Evolutionary conservation across 2,113 vertebrate species (phyloP).

Genomic region (Menura novaehollandiae): DNA sequence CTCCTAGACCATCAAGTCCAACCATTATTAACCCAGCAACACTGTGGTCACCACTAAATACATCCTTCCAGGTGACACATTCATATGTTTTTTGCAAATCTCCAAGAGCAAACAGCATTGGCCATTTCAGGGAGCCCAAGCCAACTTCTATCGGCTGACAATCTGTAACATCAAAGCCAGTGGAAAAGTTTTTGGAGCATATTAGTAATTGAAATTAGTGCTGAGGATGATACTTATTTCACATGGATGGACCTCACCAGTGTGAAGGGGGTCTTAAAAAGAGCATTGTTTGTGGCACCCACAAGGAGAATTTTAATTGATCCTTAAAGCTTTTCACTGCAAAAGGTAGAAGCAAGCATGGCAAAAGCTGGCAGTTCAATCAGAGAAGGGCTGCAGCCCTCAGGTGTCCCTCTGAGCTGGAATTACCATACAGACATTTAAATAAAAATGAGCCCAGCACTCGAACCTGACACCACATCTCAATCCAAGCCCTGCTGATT

Average conservation of each 20-base stretch:
- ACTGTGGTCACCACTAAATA: neutral
- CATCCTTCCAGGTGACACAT: neutral
- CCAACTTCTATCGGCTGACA: neutral
- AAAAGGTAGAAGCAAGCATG: neutral
- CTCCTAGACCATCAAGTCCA: neutral
- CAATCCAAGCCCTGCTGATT: conserved; percentile 17
- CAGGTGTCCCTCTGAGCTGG: neutral
- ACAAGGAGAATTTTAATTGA: neutral
- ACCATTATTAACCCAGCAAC: neutral
- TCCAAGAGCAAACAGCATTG: neutral
- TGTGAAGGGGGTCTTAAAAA: neutral
- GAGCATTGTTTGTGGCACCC: neutral
- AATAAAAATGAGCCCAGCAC: neutral
- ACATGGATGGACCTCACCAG: neutral
- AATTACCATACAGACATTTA: conserved; percentile 34
- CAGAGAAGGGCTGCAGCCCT: neutral
- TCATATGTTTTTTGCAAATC: neutral
- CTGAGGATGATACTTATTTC: neutral
- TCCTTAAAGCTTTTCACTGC: neutral
- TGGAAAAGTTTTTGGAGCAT: neutral
- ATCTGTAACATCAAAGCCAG: neutral
- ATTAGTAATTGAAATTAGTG: neutral
- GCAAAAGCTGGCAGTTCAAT: neutral
- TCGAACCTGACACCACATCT: conserved; percentile 45
- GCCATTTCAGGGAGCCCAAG: neutral